Conservation (phyloP, 1,140 invertebrate genomes). For the Cotesia chilonis region DNA sequence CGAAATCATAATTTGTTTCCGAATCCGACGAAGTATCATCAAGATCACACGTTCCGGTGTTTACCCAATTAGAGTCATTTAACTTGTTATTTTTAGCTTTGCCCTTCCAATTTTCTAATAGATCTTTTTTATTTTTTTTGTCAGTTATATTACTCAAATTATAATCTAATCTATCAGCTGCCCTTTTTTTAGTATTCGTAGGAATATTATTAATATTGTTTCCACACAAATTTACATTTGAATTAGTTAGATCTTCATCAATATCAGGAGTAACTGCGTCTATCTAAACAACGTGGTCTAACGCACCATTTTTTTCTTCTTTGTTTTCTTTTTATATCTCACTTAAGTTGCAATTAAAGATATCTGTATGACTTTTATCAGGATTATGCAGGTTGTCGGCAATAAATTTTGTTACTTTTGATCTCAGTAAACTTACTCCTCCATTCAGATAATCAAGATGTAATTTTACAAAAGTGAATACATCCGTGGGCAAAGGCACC, state of each 20-base stretch:
- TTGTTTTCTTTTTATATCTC: neutral
- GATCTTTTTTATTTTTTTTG: slow-evolving; percentile 4
- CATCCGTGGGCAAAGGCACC: neutral
- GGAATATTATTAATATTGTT: neutral
- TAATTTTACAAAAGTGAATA: slow-evolving; percentile 2
- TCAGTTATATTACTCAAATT: slow-evolving; percentile 8
- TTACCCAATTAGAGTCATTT: neutral
- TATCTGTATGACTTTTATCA: neutral
- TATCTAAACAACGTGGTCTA: too few species aligned
- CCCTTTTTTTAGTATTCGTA: neutral
- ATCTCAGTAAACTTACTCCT: slow-evolving; percentile 4
- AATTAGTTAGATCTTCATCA: too few species aligned
- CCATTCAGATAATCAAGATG: slow-evolving; percentile 11
- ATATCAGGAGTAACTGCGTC: too few species aligned
- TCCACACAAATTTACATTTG: too few species aligned
- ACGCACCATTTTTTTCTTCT: slow-evolving; percentile 3
- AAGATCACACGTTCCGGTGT: neutral
- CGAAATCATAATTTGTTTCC: neutral
- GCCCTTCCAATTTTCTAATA: neutral
- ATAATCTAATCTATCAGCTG: neutral
- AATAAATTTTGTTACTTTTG: slow-evolving; percentile 8
- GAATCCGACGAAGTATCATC: neutral
- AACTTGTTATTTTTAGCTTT: neutral
- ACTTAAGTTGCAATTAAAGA: slow-evolving; percentile 8
- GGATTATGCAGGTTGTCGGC: neutral